Evolutionary conservation across 2,888 invertebrate genomes (phyloP).

Genomic region (Homarus gammarus): DNA sequence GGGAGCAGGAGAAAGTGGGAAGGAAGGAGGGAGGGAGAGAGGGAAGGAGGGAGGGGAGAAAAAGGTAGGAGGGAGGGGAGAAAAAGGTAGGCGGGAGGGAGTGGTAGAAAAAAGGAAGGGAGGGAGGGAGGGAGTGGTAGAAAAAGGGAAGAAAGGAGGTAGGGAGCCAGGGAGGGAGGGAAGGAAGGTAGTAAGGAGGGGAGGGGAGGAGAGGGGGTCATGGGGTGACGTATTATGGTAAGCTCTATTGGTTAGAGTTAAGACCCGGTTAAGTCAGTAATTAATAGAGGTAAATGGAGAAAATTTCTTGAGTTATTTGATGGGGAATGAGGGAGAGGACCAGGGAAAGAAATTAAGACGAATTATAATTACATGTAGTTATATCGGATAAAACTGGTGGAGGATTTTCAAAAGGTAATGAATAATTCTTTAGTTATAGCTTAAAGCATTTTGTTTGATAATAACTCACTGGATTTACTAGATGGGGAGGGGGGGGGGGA

Average conservation of each 20-base stretch:
- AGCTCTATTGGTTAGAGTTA: background rate
- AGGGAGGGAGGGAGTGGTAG: background rate
- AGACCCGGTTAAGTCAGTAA: background rate
- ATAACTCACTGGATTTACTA: no score
- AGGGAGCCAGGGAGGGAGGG: background rate
- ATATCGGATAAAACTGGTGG: background rate
- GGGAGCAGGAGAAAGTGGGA: background rate
- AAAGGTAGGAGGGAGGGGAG: background rate
- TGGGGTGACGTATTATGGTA: background rate
- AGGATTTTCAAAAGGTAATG: background rate
- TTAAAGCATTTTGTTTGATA: no score
- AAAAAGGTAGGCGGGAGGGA: background rate
- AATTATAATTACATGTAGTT: background rate
- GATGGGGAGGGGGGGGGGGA: no score
- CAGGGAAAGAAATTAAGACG: background rate
- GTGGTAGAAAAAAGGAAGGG: background rate
- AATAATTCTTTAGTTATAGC: background rate
- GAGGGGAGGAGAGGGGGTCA: background rate
- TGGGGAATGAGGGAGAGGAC: slow-evolving; percentile 2
- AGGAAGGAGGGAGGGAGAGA: background rate
- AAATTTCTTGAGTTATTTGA: background rate
- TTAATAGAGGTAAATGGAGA: background rate
- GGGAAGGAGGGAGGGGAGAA: background rate
- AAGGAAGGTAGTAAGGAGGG: background rate
- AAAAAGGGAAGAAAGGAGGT: background rate